phyloP scores from a whole-genome alignment of 2,888 invertebrate genomes.

The Harpagoxenus sublaevis region DNA sequence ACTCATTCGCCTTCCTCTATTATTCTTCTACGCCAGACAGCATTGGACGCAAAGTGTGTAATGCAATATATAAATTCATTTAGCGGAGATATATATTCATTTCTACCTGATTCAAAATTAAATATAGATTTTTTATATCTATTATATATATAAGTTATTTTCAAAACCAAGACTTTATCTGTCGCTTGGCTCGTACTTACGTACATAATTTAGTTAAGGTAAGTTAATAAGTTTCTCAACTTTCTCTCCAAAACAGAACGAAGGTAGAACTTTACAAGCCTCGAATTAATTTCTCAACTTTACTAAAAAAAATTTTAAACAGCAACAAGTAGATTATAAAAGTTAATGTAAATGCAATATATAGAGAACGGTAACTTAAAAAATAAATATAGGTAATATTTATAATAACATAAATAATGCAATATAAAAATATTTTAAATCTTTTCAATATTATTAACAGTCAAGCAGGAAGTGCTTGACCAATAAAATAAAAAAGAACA shows the following conservation, averaged over 20 bases:
- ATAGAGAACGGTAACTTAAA: background rate
- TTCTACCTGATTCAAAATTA: constrained; percentile 1
- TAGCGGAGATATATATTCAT: constrained; percentile 27
- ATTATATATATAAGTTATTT: background rate
- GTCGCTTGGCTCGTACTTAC: background rate
- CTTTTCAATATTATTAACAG: background rate
- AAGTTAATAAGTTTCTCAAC: background rate
- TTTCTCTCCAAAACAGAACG: background rate
- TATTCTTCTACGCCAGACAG: constrained; percentile 42
- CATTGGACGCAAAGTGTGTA: constrained; percentile 27
- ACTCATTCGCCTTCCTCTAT: constrained; percentile 45
- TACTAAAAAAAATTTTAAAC: background rate
- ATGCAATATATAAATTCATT: constrained; percentile 53
- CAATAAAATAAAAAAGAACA: background rate
- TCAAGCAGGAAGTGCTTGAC: background rate
- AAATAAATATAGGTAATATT: no score
- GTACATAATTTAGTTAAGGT: constrained; percentile 2
- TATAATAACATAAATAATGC: background rate
- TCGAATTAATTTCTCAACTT: constrained; percentile 20
- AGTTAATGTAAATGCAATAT: background rate
- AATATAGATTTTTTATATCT: background rate
- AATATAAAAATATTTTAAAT: background rate
- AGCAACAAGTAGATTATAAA: background rate
- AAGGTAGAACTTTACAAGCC: background rate
- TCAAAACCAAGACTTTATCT: background rate